Conservation (phyloP, 2,888 invertebrate genomes). For the Macrophya alboannulata region DNA sequence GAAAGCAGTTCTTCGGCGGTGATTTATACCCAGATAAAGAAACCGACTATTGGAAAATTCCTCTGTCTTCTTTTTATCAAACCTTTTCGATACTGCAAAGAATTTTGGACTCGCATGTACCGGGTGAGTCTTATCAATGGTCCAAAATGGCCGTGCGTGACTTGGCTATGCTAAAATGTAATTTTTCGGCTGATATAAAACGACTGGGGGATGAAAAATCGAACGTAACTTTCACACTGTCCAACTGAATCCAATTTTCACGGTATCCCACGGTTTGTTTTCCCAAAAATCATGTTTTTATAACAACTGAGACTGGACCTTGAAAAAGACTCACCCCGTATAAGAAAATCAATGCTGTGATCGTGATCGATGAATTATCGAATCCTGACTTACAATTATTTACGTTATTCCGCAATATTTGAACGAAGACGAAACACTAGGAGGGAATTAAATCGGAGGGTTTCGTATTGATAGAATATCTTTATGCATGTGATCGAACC, state of each 20-base stretch:
- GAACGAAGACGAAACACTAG: too few species aligned
- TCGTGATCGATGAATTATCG: background rate
- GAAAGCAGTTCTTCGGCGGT: background rate
- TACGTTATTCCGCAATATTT: background rate
- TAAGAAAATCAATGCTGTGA: background rate
- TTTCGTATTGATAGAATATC: background rate
- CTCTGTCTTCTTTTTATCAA: background rate
- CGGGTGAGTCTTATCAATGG: too few species aligned
- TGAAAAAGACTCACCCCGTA: too few species aligned
- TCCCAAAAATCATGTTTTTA: too few species aligned
- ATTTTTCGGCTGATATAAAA: too few species aligned
- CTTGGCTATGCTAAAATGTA: too few species aligned
- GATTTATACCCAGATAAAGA: background rate
- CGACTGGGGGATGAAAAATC: too few species aligned
- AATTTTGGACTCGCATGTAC: background rate
- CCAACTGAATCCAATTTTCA: too few species aligned
- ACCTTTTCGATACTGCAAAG: background rate
- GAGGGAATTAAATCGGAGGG: background rate
- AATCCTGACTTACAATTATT: background rate
- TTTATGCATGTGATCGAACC: background rate
- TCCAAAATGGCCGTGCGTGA: too few species aligned
- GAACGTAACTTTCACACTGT: too few species aligned
- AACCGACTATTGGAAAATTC: background rate
- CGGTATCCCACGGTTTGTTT: too few species aligned
- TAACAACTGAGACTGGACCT: too few species aligned